Evolutionary conservation across 2,888 invertebrate genomes (phyloP).

Genomic region (Tachina lurida): DNA sequence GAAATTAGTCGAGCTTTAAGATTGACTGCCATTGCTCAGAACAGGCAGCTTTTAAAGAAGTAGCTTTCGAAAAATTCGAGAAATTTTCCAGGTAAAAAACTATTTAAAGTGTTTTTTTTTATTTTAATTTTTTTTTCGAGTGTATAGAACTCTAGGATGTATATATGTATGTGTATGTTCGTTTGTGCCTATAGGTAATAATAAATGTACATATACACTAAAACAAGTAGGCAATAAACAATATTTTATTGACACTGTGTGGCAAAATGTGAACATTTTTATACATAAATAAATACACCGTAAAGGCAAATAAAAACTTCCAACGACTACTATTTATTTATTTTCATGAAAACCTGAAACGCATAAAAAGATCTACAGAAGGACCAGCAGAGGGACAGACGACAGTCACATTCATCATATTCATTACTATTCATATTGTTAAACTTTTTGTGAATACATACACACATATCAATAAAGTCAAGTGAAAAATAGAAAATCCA

Average conservation of each 20-base stretch:
- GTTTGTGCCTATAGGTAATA: not conserved
- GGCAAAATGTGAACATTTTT: slow-evolving; percentile 51
- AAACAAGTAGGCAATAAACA: slow-evolving; percentile 71
- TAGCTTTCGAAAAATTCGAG: no score
- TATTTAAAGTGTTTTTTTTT: no score
- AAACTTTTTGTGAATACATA: not conserved
- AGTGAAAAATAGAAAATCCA: slow-evolving; percentile 72
- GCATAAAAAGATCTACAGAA: not conserved
- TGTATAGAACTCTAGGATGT: no score
- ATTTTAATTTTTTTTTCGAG: no score
- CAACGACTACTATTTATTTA: slow-evolving; percentile 28
- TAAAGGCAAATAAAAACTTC: not conserved
- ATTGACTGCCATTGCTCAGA: no score
- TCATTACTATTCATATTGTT: slow-evolving; percentile 29
- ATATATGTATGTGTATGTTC: not conserved
- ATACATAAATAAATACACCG: slow-evolving; percentile 11
- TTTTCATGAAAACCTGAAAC: slow-evolving; percentile 11
- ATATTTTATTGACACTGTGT: slow-evolving; percentile 70
- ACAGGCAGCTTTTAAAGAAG: no score
- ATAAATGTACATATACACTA: slow-evolving; percentile 21
- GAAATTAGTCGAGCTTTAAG: no score
- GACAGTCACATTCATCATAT: slow-evolving; percentile 20
- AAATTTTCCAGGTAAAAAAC: no score
- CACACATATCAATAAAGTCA: slow-evolving; percentile 45
- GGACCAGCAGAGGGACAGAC: not conserved